phyloP scores from a whole-genome alignment of 92 coral and sea anemone genomes.

The Pocillopora meandrina region DNA sequence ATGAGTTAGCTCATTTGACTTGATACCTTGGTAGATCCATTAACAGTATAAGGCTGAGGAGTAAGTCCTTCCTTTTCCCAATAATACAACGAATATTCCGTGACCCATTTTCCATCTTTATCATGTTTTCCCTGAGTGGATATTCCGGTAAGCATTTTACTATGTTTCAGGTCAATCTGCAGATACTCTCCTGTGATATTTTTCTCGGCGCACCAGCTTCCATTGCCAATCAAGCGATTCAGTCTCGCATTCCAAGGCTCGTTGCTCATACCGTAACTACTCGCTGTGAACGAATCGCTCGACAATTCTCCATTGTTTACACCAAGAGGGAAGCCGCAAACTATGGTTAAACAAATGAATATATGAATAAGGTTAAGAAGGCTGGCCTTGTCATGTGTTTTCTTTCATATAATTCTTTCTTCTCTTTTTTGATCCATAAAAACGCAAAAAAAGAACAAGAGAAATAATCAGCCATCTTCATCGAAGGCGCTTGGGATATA shows the following conservation, averaged over 20 bases:
- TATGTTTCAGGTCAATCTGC: constrained; percentile 56
- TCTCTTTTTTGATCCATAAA: too few relatives aligned
- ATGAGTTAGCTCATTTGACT: too few relatives aligned
- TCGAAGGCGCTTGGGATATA: too few relatives aligned
- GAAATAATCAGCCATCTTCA: too few relatives aligned
- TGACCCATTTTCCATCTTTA: constrained; percentile 27
- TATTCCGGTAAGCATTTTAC: constrained; percentile 44
- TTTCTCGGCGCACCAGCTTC: constrained; percentile 64
- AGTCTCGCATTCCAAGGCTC: constrained; percentile 44
- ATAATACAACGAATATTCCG: constrained; percentile 42
- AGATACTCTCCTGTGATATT: constrained; percentile 41
- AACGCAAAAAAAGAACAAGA: too few relatives aligned
- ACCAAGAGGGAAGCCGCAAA: constrained; percentile 58
- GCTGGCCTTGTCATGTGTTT: too few relatives aligned
- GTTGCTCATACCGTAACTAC: constrained; percentile 9
- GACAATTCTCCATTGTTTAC: constrained; percentile 31
- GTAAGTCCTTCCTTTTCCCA: neutral
- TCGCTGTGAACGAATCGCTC: constrained; percentile 39
- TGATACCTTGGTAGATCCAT: constrained; percentile 49
- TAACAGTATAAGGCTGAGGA: constrained; percentile 22
- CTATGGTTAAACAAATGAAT: constrained; percentile 26
- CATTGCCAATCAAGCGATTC: constrained; percentile 28
- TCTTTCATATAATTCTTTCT: too few relatives aligned
- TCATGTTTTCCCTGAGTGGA: constrained; percentile 60
- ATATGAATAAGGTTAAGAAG: too few relatives aligned